Conservation (phyloP, 2,797 vertebrate genomes). For the Crax fasciolata region DNA sequence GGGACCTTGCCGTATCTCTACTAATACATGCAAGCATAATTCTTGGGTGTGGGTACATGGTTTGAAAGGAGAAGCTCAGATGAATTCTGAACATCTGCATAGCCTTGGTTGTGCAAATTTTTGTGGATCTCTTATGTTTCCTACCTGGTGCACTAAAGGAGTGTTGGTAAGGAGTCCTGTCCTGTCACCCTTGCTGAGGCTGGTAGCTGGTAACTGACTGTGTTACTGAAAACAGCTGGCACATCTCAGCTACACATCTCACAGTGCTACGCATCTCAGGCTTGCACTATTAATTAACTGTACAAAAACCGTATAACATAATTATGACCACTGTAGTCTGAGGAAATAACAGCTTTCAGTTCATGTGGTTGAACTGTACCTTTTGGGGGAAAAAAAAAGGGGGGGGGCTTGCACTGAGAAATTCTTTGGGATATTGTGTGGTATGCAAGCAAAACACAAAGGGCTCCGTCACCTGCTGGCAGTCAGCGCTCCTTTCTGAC, state of each 20-base stretch:
- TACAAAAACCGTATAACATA: background rate
- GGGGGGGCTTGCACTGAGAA: background rate
- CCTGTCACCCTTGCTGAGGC: background rate
- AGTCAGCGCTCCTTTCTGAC: background rate
- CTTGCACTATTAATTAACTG: background rate
- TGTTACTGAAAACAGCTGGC: background rate
- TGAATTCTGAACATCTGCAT: background rate
- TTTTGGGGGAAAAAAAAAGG: background rate
- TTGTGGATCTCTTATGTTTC: background rate
- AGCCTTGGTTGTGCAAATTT: conserved; percentile 1
- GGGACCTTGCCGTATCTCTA: background rate
- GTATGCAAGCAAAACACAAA: background rate
- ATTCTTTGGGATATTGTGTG: background rate
- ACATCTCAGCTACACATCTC: background rate
- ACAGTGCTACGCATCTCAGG: background rate
- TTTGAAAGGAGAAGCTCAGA: background rate
- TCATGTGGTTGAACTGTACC: background rate
- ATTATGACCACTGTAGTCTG: background rate
- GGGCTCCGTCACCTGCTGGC: background rate
- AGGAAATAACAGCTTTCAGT: background rate
- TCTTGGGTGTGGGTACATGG: background rate
- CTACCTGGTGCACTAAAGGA: background rate
- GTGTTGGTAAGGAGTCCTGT: background rate
- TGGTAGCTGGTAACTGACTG: background rate
- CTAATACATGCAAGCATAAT: background rate